Evolutionary conservation across 2,888 invertebrate genomes (phyloP), one percentile per base, ranked within the genome.

Genomic region (Dexiosoma caninum): DNA sequence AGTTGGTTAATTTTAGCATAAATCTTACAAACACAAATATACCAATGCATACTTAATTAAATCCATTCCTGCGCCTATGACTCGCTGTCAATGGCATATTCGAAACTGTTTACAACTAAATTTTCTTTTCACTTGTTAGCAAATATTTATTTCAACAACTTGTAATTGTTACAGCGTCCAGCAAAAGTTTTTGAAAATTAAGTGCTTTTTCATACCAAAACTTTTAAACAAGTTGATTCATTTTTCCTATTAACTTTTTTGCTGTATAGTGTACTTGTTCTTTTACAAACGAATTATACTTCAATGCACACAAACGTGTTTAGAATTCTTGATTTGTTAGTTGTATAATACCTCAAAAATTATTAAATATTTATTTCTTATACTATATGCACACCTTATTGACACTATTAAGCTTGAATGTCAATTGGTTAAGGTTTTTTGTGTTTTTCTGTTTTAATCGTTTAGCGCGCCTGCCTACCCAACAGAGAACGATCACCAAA

Each of bases 1-100:
- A 9, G 8, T 19, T 8, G n/a, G n/a, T n/a, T n/a, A n/a, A n/a
- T n/a, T 42, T 19, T 19, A 23, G 32, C 21, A 10, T 10, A n/a
- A n/a, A n/a, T n/a, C n/a, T n/a, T 51, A 5, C 14, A 23, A 23
- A 23, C 3, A 3, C n/a, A 37, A n/a, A n/a, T n/a, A n/a, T n/a
- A n/a, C n/a, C n/a, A n/a, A n/a, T n/a, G n/a, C n/a, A 59, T 32
- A 75, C 74, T 59, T 75, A 2, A 66, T 46, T 57, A 66, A 57
- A 55, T 75, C 74, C 74, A 75, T 75, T 57, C 21, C 7, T 0
- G 19, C 12, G 40, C 40, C 10, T 19, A 10, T 53, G 62, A 42
- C 42, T 21, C 10, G 7, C 6, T 21, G 19, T 14, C 30, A 23
- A 44, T 46, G 21, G 42, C 42, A 51, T 35, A n/a, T 53, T 53